Conservation (phyloP, 2,797 vertebrate species). For the Cyprinodon diabolis region DNA sequence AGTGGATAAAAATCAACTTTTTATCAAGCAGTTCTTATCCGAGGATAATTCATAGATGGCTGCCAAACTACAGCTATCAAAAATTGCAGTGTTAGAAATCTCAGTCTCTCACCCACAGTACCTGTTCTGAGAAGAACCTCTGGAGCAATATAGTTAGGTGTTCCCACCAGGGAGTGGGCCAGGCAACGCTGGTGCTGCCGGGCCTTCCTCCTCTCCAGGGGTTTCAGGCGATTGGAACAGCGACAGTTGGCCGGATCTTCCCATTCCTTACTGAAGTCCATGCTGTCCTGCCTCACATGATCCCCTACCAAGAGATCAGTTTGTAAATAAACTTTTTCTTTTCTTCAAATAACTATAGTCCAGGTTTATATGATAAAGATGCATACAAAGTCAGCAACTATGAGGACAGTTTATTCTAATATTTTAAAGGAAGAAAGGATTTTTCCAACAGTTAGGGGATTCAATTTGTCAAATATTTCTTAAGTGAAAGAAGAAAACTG, state of each 20-base stretch:
- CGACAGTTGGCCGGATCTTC: constrained; percentile 90
- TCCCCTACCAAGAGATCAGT: constrained; percentile 81
- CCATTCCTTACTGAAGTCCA: constrained; percentile 99
- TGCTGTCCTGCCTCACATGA: constrained; percentile 95
- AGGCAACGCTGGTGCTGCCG: constrained; percentile 95
- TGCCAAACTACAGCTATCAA: too few relatives aligned
- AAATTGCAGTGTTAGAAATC: too few relatives aligned
- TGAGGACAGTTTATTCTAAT: background rate
- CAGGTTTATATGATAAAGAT: background rate
- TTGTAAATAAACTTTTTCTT: background rate
- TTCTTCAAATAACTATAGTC: background rate
- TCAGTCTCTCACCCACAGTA: constrained; percentile 40
- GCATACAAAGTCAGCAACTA: background rate
- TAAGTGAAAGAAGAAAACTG: too few relatives aligned
- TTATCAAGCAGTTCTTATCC: background rate
- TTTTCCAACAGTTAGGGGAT: too few relatives aligned
- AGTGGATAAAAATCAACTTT: constrained; percentile 3
- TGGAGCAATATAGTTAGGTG: constrained; percentile 96
- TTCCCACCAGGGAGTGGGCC: constrained; percentile 96
- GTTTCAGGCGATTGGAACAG: constrained; percentile 93
- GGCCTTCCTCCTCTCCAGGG: constrained; percentile 92
- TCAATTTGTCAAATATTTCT: too few relatives aligned
- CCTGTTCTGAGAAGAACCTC: constrained; percentile 95
- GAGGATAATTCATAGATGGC: too few relatives aligned
- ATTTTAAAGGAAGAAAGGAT: background rate